Evolutionary conservation across 2,888 invertebrate genomes (phyloP).

Genomic region (Xylota sylvarum): DNA sequence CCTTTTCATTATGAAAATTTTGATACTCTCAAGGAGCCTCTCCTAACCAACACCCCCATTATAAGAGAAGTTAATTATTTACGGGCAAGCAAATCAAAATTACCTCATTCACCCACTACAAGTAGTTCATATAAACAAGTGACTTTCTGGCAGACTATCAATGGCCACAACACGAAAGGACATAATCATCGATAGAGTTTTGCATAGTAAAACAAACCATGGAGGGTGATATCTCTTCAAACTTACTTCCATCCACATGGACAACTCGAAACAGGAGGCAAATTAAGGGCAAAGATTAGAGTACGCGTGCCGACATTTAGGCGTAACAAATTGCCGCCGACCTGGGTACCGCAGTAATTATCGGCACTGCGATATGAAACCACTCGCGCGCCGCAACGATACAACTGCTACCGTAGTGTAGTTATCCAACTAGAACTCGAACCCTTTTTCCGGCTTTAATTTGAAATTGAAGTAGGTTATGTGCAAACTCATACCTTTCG

Average conservation of each 20-base stretch:
- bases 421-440: constrained; percentile 47
- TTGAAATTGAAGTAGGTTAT: constrained; percentile 69
- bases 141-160: constrained; percentile 67
- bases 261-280: constrained; percentile 49
- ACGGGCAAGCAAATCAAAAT: constrained; percentile 78
- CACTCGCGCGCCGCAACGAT: constrained; percentile 42
- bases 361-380: constrained; percentile 68
- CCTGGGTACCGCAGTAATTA: constrained; percentile 75
- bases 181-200: constrained; percentile 72
- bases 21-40: constrained; percentile 46
- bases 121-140: constrained; percentile 70
- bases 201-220: constrained; percentile 64
- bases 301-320: constrained; percentile 83
- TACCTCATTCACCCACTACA: constrained; percentile 43
- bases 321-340: constrained; percentile 84
- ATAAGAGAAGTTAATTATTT: constrained; percentile 77
- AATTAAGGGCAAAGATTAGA: constrained; percentile 77
- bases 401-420: not conserved
- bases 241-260: constrained; percentile 41
- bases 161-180: constrained; percentile 71
- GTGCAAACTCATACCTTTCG: constrained; percentile 30
- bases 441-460: constrained; percentile 55
- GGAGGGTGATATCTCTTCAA: constrained; percentile 55
- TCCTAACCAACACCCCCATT: constrained; percentile 4
- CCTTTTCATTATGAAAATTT: constrained; percentile 72